These are phyloP conservation scores for Scalopus aquaticus DNA, from an alignment of 2,113 vertebrate genomes.

Conservation along the genomic window DNA sequence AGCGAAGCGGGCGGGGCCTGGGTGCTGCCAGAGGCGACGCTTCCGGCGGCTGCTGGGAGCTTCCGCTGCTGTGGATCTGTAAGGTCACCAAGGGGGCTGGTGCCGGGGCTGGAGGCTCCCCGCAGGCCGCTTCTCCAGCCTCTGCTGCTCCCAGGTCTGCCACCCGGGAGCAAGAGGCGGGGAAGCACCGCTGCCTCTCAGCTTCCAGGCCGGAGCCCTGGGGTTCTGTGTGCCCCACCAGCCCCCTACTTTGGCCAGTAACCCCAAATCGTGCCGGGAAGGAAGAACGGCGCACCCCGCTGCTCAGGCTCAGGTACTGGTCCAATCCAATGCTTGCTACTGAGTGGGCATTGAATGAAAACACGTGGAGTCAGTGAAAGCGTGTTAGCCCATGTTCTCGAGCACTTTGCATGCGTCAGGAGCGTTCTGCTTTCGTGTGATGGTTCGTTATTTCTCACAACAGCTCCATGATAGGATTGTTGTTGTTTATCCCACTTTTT, in stretches of 20 bases:
- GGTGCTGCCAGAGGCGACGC: no score
- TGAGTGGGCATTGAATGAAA: not conserved
- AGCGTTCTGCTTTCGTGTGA: not conserved
- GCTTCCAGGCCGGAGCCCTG: no score
- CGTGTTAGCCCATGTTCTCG: not conserved
- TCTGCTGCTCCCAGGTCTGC: no score
- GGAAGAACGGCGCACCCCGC: accelerated
- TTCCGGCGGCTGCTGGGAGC: no score
- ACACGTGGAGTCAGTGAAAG: not conserved
- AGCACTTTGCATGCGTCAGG: not conserved
- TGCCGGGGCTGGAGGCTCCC: no score
- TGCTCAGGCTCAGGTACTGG: not conserved
- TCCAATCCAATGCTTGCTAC: not conserved
- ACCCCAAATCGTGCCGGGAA: not conserved
- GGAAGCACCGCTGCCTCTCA: no score
- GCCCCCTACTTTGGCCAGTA: not conserved
- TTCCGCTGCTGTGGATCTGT: no score
- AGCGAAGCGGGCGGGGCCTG: no score
- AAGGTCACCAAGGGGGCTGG: no score
- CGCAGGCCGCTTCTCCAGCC: no score
- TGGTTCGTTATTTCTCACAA: not conserved
- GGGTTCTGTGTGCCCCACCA: no score
- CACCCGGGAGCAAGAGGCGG: no score
- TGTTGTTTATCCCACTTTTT: not conserved
- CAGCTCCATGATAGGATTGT: not conserved